Evolutionary conservation across 2,113 vertebrate genomes (phyloP), one percentile per base, ranked within the genome.

Genomic region (Electrona antarctica): DNA sequence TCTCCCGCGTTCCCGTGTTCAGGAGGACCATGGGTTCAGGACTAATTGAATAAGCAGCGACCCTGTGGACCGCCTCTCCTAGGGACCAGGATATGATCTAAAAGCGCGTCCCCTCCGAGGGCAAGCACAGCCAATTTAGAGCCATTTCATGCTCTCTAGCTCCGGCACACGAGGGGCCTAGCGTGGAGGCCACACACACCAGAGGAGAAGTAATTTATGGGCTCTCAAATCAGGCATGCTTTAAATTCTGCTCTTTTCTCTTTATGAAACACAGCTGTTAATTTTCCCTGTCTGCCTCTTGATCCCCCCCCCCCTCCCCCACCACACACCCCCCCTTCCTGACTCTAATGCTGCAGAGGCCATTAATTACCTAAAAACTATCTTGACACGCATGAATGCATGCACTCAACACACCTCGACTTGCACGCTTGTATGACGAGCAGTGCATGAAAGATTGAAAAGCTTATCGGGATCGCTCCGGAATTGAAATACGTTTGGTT

Each of bases 31-130:
- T 57, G 82, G 75, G 71, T 85, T 85, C 81, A 63, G 62, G 78
- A 87, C 86, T 91, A 94, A 92, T 91, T 90, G 86, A 93, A 93
- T 90, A 91, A 91, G 88, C 90, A 88, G 80, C 73, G 83, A 92
- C 91, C 91, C 75, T 84, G 86, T 71, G 77, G 90, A 88, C 85
- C 11, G 73, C 85, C 87, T 93, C 92, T 90, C 92, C 64, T 78
- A 87, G 92, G 93, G 90, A 92, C 90, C 83, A 76, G 90, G 92
- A 92, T 92, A 91, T 88, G 86, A 92, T 93, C 92, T 90, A 64
- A 73, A 83, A 88, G 85, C 85, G 69, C 64, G 41, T 80, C 90
- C 90, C 21, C 85, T 88, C 84, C 46, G 88, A 92, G 88, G 83
- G 86, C 84, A 89, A 91, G 86, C 84, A 89, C 77, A 87, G 91